These are phyloP conservation scores for Sinosuthora webbiana DNA, from an alignment of 2,113 vertebrate species.

Conservation along the genomic window DNA sequence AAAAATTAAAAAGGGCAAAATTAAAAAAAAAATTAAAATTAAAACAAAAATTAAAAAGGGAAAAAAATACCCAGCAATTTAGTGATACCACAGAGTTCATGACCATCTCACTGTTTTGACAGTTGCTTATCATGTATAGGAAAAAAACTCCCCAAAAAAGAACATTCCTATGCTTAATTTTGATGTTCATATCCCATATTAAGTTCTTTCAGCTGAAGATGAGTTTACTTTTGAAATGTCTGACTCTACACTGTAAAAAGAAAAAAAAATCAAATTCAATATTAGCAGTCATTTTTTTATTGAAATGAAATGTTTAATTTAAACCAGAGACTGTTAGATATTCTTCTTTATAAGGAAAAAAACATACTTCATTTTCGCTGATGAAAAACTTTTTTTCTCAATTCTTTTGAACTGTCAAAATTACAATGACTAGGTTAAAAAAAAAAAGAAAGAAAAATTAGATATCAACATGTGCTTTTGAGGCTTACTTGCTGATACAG, in stretches of 20 bases:
- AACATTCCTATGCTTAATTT: neutral
- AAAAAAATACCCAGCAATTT: neutral
- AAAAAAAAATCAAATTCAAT: neutral
- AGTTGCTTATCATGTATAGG: neutral
- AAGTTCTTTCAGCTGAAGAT: neutral
- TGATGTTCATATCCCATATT: neutral
- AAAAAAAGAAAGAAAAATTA: neutral
- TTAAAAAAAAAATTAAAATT: too few relatives aligned
- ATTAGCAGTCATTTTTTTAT: neutral
- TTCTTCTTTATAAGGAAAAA: neutral
- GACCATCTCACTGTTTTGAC: neutral
- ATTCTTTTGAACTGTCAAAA: neutral
- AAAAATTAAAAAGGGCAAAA: neutral
- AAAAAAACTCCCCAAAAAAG: neutral
- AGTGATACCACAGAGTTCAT: neutral
- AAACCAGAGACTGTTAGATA: neutral
- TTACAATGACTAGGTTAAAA: neutral
- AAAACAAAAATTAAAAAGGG: neutral
- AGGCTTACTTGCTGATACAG: neutral
- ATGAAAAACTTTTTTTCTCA: neutral
- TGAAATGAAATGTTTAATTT: neutral
- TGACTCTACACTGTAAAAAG: neutral
- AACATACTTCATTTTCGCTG: neutral
- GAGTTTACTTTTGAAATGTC: neutral
- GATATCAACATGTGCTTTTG: neutral